These are phyloP conservation scores for Heliocidaris erythrogramma DNA, from an alignment of 35 echinoderm and acorn worm genomes.

Conservation along the genomic window DNA sequence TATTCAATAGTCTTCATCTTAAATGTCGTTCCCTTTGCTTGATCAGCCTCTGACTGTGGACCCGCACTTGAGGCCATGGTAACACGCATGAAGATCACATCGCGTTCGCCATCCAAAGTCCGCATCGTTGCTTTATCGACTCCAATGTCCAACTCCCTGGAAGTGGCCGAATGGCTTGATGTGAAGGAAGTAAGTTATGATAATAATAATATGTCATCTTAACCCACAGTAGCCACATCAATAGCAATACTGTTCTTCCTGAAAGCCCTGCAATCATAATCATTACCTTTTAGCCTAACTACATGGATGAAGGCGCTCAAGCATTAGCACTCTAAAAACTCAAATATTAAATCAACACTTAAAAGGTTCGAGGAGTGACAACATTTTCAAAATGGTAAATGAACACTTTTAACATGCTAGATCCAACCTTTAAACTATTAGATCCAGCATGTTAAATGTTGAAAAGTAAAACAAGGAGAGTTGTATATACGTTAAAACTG, in stretches of 20 bases:
- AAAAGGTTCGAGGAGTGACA: no score
- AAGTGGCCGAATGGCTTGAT: conserved; percentile 89
- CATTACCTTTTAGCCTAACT: neutral
- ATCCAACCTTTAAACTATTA: no score
- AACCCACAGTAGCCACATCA: neutral
- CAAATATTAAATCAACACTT: no score
- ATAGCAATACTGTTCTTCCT: no score
- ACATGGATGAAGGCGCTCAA: no score
- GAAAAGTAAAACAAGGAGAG: no score
- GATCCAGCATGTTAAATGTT: no score
- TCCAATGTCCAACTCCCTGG: conserved; percentile 81
- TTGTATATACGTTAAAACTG: no score
- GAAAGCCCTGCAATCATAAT: neutral
- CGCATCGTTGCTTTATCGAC: conserved; percentile 85
- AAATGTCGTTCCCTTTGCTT: neutral
- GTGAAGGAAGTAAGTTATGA: conserved; percentile 80
- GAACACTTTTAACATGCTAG: no score
- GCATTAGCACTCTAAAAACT: no score
- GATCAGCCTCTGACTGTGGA: conserved; percentile 77
- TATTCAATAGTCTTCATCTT: no score
- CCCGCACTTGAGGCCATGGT: conserved; percentile 93
- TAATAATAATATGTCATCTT: neutral
- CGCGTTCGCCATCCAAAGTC: conserved; percentile 67
- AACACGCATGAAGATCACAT: conserved; percentile 86
- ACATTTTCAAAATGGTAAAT: no score